Evolutionary conservation across 2,113 vertebrate species (phyloP), one percentile per base, ranked within the genome.

Genomic region (Malurus cyaneus): DNA sequence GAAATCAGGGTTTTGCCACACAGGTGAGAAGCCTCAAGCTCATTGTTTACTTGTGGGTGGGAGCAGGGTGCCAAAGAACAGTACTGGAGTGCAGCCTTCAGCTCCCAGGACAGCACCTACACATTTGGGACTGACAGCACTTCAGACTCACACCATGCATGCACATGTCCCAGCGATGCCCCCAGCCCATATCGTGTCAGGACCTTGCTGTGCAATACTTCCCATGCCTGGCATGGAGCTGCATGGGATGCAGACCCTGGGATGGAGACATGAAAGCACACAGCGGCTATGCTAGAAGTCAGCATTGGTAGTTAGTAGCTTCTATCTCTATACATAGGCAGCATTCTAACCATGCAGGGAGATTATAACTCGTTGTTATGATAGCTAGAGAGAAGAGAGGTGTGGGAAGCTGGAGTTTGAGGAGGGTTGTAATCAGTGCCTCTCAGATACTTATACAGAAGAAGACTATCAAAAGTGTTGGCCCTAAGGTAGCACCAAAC

Each of bases 121-220:
- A 0, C 9, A 8, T 20, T 44, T 5, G 2, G n/a, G 50, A 46
- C 32, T 28, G 44, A 39, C 29, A 82, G 42, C 14, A 20, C 53
- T 46, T 87, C 5, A 71, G 65, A n/a, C 15, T 71, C 59, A 24
- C 79, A 39, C 15, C 4, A 5, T 1, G 2, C 17, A n/a, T 0
- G 1, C 12, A 20, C 0, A 0, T 62, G 42, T 61, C 41, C 31
- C 1, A 2, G 26, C 0, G 0, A 56, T 7, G 13, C 57, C 46
- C 42, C 31, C n/a, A 62, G 65, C 19, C 32, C 29, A 31, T 0
- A 2, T 6, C 1, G 4, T n/a, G n/a, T n/a, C 77, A 77, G 57
- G 46, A 57, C 15, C 28, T 82, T 47, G 66, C 29, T 26, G 32
- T 13, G n/a, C 41, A 78, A 32, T 57, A n/a, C 8, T 49, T 29